A percentile compares a stretch with the other conserved stretches of the same genome.
Conservation (phyloP, 1,140 invertebrate species). For the Ostrea edulis region DNA sequence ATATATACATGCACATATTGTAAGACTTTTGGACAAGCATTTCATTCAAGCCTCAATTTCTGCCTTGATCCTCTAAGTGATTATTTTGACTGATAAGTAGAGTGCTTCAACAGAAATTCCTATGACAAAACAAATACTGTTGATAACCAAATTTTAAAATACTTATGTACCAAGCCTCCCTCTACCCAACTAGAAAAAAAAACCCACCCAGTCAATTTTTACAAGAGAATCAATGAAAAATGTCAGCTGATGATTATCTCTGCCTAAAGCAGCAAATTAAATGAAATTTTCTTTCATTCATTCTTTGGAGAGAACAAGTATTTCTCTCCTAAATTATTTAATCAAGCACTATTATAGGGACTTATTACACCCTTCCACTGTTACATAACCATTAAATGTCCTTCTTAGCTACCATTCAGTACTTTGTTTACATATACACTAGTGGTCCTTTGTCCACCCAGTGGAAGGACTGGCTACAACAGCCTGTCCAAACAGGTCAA, state of each 20-base stretch:
- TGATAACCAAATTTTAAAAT: no score
- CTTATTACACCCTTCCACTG: background rate
- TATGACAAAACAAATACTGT: no score
- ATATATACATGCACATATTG: no score
- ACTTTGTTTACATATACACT: background rate
- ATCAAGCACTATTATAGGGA: background rate
- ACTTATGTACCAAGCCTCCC: no score
- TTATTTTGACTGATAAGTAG: no score
- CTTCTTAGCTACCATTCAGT: background rate
- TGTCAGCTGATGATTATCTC: background rate
- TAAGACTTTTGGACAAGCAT: no score
- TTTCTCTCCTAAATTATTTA: background rate
- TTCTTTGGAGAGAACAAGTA: background rate
- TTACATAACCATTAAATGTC: background rate
- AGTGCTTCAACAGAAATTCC: no score
- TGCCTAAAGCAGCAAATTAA: background rate
- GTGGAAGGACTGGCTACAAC: background rate
- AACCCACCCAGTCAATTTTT: no score
- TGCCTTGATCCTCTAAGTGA: no score
- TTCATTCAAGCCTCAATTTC: no score
- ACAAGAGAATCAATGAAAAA: no score
- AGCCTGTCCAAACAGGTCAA: conserved; percentile 24
- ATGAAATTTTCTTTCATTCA: background rate
- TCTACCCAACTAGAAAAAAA: no score
- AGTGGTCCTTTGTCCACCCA: background rate